Evolutionary conservation across 1,140 invertebrate species (phyloP).

Genomic region (Cyrtorhinus lividipennis): DNA sequence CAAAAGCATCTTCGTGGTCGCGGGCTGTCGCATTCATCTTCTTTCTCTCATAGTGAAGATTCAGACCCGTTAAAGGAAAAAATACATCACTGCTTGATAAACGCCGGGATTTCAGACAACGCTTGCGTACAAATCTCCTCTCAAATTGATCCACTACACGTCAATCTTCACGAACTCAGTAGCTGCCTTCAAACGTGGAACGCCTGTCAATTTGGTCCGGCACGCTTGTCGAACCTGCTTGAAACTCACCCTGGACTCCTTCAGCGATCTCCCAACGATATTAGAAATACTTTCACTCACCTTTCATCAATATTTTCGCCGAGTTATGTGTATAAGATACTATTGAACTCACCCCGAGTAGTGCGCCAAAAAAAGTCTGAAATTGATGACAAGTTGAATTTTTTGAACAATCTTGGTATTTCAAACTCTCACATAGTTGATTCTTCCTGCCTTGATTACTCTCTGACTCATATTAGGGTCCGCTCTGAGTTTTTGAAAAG

Average conservation of each 20-base stretch:
- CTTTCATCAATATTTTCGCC: neutral
- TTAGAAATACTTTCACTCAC: neutral
- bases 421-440: neutral
- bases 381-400: neutral
- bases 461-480: neutral
- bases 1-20: too few relatives aligned
- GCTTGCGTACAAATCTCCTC: neutral
- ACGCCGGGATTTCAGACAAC: too few relatives aligned
- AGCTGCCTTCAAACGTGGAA: neutral
- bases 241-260: neutral
- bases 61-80: too few relatives aligned
- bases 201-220: neutral
- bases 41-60: too few relatives aligned
- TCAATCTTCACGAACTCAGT: too few relatives aligned
- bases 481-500: neutral
- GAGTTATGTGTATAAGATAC: neutral
- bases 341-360: neutral
- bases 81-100: too few relatives aligned
- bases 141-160: too few relatives aligned
- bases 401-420: neutral
- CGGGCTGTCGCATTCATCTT: too few relatives aligned
- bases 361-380: neutral
- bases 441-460: neutral
- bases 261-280: neutral
- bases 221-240: neutral